Conservation (phyloP, 2,797 vertebrate genomes). For the Mastacembelus armatus region DNA sequence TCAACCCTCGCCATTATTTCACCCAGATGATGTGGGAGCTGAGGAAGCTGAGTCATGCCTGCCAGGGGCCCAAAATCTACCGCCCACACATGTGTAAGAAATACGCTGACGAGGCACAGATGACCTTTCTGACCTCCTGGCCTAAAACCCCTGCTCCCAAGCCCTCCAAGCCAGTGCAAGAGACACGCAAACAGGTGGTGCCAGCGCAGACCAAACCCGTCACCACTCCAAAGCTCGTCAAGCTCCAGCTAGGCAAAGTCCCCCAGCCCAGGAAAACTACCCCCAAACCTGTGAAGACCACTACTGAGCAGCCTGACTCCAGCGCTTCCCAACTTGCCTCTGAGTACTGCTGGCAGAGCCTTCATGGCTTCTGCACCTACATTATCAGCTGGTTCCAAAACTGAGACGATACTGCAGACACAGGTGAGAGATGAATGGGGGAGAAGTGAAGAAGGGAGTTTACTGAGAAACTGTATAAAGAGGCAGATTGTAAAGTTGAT, state of each 20-base stretch:
- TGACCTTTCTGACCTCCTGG: slow-evolving; percentile 82
- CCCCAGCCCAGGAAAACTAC: slow-evolving; percentile 64
- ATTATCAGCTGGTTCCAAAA: slow-evolving; percentile 87
- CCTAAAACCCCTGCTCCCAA: slow-evolving; percentile 72
- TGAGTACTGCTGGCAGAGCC: slow-evolving; percentile 89
- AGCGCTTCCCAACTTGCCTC: slow-evolving; percentile 82
- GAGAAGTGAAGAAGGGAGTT: neutral
- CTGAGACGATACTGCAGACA: slow-evolving; percentile 56
- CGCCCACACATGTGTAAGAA: slow-evolving; percentile 86
- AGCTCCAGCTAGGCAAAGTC: slow-evolving; percentile 62
- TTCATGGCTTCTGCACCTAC: slow-evolving; percentile 86
- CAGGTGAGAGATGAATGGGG: slow-evolving; percentile 52
- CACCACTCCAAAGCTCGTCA: slow-evolving; percentile 61
- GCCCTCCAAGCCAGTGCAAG: slow-evolving; percentile 57
- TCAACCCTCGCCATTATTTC: slow-evolving; percentile 88
- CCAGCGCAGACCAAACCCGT: slow-evolving; percentile 65
- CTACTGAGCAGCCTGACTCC: slow-evolving; percentile 63
- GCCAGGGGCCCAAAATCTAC: slow-evolving; percentile 81
- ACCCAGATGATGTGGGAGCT: slow-evolving; percentile 86
- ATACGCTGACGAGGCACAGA: slow-evolving; percentile 82
- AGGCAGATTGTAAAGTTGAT: neutral
- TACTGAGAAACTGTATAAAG: neutral
- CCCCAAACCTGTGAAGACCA: slow-evolving; percentile 74
- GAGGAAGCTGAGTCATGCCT: slow-evolving; percentile 84
- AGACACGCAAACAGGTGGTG: slow-evolving; percentile 66